A percentile compares a stretch with the other conserved stretches of the same genome.
These are phyloP conservation scores for Willowsia nigromaculata DNA, from an alignment of 2,888 invertebrate species.

Conservation along the genomic window DNA sequence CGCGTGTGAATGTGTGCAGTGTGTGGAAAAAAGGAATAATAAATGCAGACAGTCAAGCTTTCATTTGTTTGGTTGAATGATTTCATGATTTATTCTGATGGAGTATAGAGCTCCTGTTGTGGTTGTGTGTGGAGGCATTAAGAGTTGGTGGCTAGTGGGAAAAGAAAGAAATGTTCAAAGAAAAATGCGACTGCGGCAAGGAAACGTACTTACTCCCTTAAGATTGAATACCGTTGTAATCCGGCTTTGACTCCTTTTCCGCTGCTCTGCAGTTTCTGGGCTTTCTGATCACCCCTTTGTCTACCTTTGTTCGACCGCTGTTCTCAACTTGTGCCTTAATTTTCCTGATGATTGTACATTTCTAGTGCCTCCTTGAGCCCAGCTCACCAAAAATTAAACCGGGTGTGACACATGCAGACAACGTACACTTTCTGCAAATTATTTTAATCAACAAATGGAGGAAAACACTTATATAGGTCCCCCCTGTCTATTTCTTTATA, in stretches of 20 bases:
- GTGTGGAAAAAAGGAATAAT: conserved; percentile 44
- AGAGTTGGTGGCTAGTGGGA: background rate
- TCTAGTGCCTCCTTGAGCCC: background rate
- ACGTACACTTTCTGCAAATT: background rate
- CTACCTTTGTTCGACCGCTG: background rate
- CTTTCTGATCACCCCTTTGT: background rate
- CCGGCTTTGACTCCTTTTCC: conserved; percentile 31
- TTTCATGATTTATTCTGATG: conserved; percentile 66
- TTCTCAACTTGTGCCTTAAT: background rate
- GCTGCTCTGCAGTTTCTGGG: background rate
- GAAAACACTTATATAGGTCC: too few species aligned
- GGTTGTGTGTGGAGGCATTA: background rate
- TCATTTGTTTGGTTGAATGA: conserved; percentile 49
- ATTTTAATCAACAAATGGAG: conserved; percentile 13
- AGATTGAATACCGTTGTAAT: conserved; percentile 58
- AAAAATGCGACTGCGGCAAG: conserved; percentile 44
- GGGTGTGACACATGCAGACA: background rate
- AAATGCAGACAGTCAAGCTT: conserved; percentile 50
- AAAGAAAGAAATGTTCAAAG: background rate
- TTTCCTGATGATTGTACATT: background rate
- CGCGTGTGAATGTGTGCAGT: background rate
- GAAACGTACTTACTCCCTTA: background rate
- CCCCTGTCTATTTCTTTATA: too few species aligned
- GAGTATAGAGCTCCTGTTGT: background rate
- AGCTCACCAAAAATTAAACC: background rate